Evolutionary conservation across 1,140 invertebrate genomes (phyloP), one percentile per base, ranked within the genome.

Genomic region (Zaprionus capensis): DNA sequence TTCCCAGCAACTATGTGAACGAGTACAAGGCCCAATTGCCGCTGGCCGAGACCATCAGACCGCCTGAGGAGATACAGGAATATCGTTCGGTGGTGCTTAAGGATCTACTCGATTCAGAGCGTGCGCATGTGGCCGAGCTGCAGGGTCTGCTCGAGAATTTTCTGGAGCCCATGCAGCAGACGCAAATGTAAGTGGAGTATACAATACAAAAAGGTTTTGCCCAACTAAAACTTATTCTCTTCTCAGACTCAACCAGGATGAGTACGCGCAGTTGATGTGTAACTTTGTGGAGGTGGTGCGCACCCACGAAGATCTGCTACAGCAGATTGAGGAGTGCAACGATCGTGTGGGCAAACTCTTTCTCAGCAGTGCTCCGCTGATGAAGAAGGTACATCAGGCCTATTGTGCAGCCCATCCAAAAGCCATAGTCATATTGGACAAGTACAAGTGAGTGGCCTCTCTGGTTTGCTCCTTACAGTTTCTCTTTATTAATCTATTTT

Each of bases 1-100:
- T 99, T 94, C 99, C 99, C 71, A 98, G 97, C 79, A 99, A 99
- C 94, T 99, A 99, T 95, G 98, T 99, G 20, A 97, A 96, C 88
- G 97, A 98, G 93, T 96, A 96, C 87, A 97, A 96, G 95, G 93
- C 94, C 49, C 95, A 95, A 82, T 93, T 95, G 69, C 94, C 92
- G 4, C 65, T 91, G 20, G 63, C 91, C 49, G 92, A 92, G 68
- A 84, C 94, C 31, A 94, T 95, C 66, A 82, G 94, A 72, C 94
- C 95, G 66, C 94, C 94, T 46, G 95, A 95, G 82, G 95, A 96
- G 84, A 95, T 94, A 73, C 95, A 97, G 92, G 96, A 96, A 82
- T 97, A 97, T 93, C 93, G 96, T 67, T 95, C 95, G 87, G 95
- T 98, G 80, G 97, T 98, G n/a, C 93, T 99, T 55, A 97, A 97